Base-by-base conservation (phyloP, 2,888 invertebrate species). In the Hirtodrosophila histrioides region DNA sequence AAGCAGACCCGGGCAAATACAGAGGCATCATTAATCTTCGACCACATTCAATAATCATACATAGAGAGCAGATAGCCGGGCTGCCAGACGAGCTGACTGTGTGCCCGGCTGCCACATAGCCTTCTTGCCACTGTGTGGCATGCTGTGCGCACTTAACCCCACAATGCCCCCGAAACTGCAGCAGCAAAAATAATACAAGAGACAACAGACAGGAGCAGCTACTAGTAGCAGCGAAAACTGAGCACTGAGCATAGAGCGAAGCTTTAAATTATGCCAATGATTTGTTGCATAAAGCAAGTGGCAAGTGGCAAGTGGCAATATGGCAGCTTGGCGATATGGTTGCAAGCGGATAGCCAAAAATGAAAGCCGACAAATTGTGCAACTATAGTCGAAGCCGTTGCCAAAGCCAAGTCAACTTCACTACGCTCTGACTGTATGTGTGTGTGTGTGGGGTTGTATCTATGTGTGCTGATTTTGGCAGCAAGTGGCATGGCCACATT, bases 11-110 rank as follows among this genome's bases (percentile, higher is more conserved):
- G 71, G 62, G 64, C 65, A 70, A 56, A 48, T 51, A 48, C 57
- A 68, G 66, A 41, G 57, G 70, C 68, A 75, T 77, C 86, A 88
- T 88, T 88, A 88, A 88, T 88, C 88, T 88, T 86, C 84, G 76
- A 88, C 87, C 89, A 68, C 89, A 87, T 83, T 88, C 88, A 88
- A 87, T 88, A 87, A 87, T 87, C 88, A 86, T 81, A 69, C 73
- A 78, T 75, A 51, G 75, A 46, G 57, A 62, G 60, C 55, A 75
- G 70, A 69, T 75, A 73, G 66, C 11, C 41, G 35, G 56, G 75
- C 67, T 51, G 45, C 57, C 76, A 78, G 62, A 66, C 71, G 35
- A 55, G 57, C 64, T 62, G 56, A 54, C 64, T 68, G 41, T 9
- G 24, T 31, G 50, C 7, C 43, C 27, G 9, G 46, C 12, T 49